Evolutionary conservation across 2,888 invertebrate species (phyloP).

Genomic region (Pecten maximus): DNA sequence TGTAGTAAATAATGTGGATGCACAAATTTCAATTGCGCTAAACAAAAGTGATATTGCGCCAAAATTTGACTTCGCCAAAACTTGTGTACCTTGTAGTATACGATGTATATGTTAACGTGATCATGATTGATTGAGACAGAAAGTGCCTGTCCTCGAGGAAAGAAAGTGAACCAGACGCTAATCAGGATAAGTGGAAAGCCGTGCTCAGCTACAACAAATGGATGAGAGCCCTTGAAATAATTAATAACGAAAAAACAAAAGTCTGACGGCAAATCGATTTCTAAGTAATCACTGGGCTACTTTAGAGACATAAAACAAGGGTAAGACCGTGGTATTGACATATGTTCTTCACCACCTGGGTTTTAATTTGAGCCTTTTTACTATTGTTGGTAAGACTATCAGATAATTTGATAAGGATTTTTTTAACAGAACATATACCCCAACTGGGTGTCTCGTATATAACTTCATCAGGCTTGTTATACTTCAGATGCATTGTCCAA

Average conservation of each 20-base stretch:
- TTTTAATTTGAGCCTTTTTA: too few relatives aligned
- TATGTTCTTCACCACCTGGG: too few relatives aligned
- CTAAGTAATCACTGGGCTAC: neutral
- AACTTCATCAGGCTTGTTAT: too few relatives aligned
- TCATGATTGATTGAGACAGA: neutral
- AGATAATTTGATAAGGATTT: too few relatives aligned
- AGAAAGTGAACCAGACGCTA: neutral
- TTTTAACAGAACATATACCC: too few relatives aligned
- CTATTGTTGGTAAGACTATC: too few relatives aligned
- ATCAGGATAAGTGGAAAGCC: neutral
- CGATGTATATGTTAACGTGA: neutral
- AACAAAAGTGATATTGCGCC: too few relatives aligned
- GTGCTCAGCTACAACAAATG: neutral
- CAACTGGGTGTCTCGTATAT: too few relatives aligned
- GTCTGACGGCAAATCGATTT: neutral
- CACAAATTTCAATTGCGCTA: too few relatives aligned
- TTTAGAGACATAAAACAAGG: neutral
- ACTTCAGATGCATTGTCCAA: too few relatives aligned
- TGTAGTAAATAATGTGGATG: too few relatives aligned
- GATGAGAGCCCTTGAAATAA: neutral
- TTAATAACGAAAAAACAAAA: slow-evolving; percentile 9
- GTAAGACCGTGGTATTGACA: neutral
- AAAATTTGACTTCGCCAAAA: too few relatives aligned
- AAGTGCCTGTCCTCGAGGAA: neutral
- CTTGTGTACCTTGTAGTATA: neutral